Conservation (phyloP, 2,797 vertebrate species). For the Nannoperca australis region DNA sequence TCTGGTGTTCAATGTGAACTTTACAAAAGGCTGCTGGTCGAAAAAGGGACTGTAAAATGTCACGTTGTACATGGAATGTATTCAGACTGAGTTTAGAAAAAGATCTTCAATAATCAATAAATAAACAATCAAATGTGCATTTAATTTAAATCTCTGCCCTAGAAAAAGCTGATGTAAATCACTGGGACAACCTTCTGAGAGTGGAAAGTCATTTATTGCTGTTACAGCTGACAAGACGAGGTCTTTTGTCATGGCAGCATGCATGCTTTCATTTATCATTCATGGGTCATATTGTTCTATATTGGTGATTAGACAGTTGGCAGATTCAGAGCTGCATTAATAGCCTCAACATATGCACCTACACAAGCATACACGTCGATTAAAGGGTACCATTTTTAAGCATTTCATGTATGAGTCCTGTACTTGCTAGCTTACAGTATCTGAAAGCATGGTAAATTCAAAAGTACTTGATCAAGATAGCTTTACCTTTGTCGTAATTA, state of each 20-base stretch:
- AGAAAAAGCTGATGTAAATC: slow-evolving; percentile 40
- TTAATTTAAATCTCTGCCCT: slow-evolving; percentile 14
- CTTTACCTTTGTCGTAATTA: slow-evolving; percentile 43
- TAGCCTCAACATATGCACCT: slow-evolving; percentile 36
- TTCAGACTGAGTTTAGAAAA: neutral
- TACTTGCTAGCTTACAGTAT: neutral
- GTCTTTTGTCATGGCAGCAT: slow-evolving; percentile 50
- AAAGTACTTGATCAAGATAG: slow-evolving; percentile 23
- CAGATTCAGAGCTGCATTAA: slow-evolving; percentile 51
- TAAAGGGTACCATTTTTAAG: slow-evolving; percentile 32
- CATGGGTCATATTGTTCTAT: slow-evolving; percentile 59
- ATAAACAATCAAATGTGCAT: slow-evolving; percentile 29
- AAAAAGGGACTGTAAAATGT: slow-evolving; percentile 8
- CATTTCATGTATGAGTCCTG: slow-evolving; percentile 2
- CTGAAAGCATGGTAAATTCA: slow-evolving; percentile 5
- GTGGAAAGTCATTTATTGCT: slow-evolving; percentile 46
- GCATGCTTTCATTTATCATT: slow-evolving; percentile 63
- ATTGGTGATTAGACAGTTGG: slow-evolving; percentile 54
- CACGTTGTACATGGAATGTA: neutral
- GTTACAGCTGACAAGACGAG: slow-evolving; percentile 47
- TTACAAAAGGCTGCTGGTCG: slow-evolving; percentile 15
- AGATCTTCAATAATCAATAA: slow-evolving; percentile 33
- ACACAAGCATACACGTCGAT: slow-evolving; percentile 32
- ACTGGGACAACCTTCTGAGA: slow-evolving; percentile 25
- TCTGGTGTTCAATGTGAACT: slow-evolving; percentile 35